Percentiles rank a stretch among this genome's conserved stretches.
Evolutionary conservation across 2,888 invertebrate species (phyloP).

Genomic region (Drosophila sordidapex): DNA sequence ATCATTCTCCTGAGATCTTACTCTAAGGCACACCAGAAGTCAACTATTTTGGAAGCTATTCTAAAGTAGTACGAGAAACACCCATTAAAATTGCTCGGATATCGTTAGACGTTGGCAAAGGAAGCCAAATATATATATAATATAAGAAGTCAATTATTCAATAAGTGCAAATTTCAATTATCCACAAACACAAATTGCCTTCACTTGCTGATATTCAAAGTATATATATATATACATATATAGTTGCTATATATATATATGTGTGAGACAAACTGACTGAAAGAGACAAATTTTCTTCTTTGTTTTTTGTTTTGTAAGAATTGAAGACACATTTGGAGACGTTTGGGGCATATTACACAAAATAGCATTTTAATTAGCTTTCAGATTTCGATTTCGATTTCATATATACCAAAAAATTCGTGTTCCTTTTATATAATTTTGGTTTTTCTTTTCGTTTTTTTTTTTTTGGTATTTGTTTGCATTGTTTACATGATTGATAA

Average conservation of each 20-base stretch:
- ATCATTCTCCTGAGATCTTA: background rate
- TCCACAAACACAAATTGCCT: background rate
- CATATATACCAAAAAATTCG: conserved; percentile 25
- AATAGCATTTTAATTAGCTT: conserved; percentile 28
- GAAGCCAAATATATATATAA: background rate
- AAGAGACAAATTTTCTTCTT: background rate
- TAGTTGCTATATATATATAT: background rate
- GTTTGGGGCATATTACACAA: conserved; percentile 11
- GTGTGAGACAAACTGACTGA: conserved; percentile 4
- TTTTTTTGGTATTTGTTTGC: conserved; percentile 6
- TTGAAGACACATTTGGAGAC: conserved; percentile 31
- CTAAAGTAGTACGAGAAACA: background rate
- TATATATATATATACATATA: background rate
- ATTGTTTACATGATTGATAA: conserved; percentile 10
- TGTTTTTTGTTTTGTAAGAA: conserved; percentile 8
- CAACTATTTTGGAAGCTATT: background rate
- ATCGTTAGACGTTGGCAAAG: background rate
- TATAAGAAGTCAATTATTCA: too few relatives aligned
- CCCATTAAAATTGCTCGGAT: background rate
- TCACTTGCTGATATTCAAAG: background rate
- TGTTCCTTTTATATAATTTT: background rate
- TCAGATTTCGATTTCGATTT: background rate
- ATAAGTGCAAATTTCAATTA: background rate
- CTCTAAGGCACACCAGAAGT: background rate
- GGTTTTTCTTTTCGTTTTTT: background rate